Evolutionary conservation across 2,113 vertebrate species (phyloP), one percentile per base, ranked within the genome.

Genomic region (Telmatochromis sp.): DNA sequence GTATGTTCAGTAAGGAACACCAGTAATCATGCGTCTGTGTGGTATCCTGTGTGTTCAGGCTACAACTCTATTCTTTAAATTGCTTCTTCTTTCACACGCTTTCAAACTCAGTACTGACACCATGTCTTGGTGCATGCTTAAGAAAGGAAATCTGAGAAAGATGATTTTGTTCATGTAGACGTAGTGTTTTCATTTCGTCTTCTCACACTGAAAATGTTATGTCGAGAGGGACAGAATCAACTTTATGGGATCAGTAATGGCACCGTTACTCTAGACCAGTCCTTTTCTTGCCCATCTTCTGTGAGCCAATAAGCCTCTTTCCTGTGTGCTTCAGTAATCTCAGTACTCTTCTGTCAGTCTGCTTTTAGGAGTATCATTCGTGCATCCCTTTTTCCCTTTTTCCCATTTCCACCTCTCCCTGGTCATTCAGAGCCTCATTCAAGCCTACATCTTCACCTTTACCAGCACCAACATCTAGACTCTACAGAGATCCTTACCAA

Each of bases 241-340:
- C 31, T 65, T 65, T 5, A 2, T 68, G 63, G 63, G 63, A 68
- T 71, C 65, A 42, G n/a, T 15, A 42, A 40, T 23, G 37, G 13
- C 35, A 23, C 65, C n/a, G 0, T 42, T 42, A 42, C n/a, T 73
- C 65, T 73, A 26, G 1, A 9, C 12, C 37, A 23, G n/a, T 42
- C 35, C 7, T 71, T 71, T 71, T 40, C 58, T 63, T 65, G 10
- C 0, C 6, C 65, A 42, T 40, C 37, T 71, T 15, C 65, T 71
- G 35, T 71, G n/a, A 42, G 12, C n/a, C 65, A 42, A 15, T 71
- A 40, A 23, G 65, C 65, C 0, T 71, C 65, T 71, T 40, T 71
- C 7, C n/a, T 23, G 37, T 23, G n/a, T 1, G 7, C 65, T 40
- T 68, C n/a, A 68, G 58, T 63, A 13, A 68, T 68, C 63, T 42